Evolutionary conservation across 2,888 invertebrate species (phyloP).

Genomic region (Drosophila mayaguana): DNA sequence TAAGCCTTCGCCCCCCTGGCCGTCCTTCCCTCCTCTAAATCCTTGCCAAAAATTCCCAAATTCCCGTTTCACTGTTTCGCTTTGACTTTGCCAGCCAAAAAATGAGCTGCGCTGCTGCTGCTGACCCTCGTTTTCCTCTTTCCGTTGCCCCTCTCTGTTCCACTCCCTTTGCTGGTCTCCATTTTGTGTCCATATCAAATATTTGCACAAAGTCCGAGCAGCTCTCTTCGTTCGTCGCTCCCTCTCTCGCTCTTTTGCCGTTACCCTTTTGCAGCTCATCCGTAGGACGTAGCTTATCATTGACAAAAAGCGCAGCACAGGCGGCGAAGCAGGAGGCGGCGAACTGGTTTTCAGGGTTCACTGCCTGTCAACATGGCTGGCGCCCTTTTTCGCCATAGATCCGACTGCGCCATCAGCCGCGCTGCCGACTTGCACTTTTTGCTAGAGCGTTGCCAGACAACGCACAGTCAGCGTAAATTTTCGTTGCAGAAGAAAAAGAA

Average conservation of each 20-base stretch:
- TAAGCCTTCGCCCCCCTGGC: neutral
- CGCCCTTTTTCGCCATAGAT: slow-evolving; percentile 20
- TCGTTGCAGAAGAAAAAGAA: neutral
- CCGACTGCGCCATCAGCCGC: neutral
- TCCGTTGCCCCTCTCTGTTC: neutral
- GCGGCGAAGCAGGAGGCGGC: slow-evolving; percentile 21
- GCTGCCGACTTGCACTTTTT: slow-evolving; percentile 58
- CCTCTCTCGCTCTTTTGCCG: neutral
- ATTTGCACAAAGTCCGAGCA: slow-evolving; percentile 73
- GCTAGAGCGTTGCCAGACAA: slow-evolving; percentile 72
- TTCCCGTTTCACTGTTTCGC: slow-evolving; percentile 30
- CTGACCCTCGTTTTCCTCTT: neutral
- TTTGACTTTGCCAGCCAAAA: slow-evolving; percentile 60
- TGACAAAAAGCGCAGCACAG: slow-evolving; percentile 61
- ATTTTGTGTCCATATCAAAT: slow-evolving; percentile 67
- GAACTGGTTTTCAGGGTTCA: slow-evolving; percentile 49
- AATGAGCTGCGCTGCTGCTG: slow-evolving; percentile 51
- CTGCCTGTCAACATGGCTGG: slow-evolving; percentile 67
- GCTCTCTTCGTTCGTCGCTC: slow-evolving; percentile 12
- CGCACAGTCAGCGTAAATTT: slow-evolving; percentile 67
- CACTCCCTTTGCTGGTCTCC: neutral
- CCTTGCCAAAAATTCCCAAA: slow-evolving; percentile 10
- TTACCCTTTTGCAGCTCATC: slow-evolving; percentile 21
- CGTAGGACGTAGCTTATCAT: slow-evolving; percentile 45
- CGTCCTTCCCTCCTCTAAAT: neutral